Evolutionary conservation across 1,140 invertebrate genomes (phyloP), one percentile per base, ranked within the genome.

Genomic region (Pseudoatta argentina): DNA sequence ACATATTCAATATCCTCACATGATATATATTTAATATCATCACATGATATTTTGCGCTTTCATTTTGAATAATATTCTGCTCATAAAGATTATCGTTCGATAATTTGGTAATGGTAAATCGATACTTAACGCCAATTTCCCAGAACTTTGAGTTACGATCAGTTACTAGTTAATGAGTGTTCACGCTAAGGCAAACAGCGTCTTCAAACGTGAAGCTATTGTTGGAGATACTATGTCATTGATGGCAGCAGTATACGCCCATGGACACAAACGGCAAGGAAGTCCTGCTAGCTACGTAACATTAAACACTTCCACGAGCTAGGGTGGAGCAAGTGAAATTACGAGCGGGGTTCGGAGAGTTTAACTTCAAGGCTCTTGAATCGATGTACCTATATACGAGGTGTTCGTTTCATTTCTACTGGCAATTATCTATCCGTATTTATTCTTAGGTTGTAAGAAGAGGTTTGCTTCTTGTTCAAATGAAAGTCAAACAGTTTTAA

Each of bases 301-400:
- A 85, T 89, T 89, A 89, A 89, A 89, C 81, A 83, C 76, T 87
- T 89, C 76, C 75, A 76, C 53, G 69, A 53, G 24, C 73, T 24
- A 81, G 53, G 59, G 61, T 34, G 27, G 55, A 24, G 57, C 78
- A 64, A 73, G 86, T 76, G 81, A 89, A 89, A 87, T 89, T 89
- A 85, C 86, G 83, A 73, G 63, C 69, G 51, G 55, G 57, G 67
- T 82, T 77, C 27, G 61, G 73, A 64, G 61, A 67, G 82, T 85
- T 85, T 67, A 85, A 85, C 82, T 78, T 78, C 59, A 44, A 78
- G 82, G 63, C 63, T 85, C 73, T 55, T 78, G 82, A 85, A 77
- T 67, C 59, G 59, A 48, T 39, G 27, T 53, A 64, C 24, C 59
- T 78, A 57, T 77, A 77, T 66, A 85, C 73, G 64, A 77, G 61